phyloP scores from a whole-genome alignment of 2,113 vertebrate species.

The Mormyrus lacerda region DNA sequence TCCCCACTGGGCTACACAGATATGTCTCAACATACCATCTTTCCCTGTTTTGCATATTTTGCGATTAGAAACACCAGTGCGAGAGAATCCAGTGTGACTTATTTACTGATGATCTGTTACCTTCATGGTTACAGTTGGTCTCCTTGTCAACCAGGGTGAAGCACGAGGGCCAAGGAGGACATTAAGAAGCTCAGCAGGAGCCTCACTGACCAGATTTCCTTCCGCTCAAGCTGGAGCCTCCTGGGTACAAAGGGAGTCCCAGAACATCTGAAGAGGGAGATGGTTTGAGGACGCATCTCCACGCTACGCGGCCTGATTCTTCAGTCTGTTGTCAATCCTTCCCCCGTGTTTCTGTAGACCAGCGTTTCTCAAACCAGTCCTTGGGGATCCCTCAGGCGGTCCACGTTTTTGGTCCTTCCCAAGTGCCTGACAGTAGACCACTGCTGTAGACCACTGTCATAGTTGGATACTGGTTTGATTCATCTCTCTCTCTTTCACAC shows the following conservation, averaged over 20 bases:
- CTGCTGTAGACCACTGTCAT: no score
- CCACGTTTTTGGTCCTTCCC: no score
- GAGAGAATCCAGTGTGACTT: no score
- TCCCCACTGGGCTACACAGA: no score
- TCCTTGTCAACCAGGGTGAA: conserved; percentile 43
- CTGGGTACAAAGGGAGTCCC: conserved; percentile 60
- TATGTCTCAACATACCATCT: no score
- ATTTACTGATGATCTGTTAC: background rate
- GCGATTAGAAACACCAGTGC: background rate
- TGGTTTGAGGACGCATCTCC: conserved; percentile 40
- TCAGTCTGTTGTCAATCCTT: background rate
- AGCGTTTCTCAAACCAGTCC: no score
- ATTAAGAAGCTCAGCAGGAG: conserved; percentile 58
- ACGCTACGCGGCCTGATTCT: background rate
- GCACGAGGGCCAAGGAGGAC: conserved; percentile 11
- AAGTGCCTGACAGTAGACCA: no score
- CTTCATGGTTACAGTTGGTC: background rate
- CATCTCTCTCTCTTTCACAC: no score
- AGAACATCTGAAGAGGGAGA: conserved; percentile 51
- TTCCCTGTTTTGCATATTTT: no score
- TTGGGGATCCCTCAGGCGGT: no score
- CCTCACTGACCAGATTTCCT: conserved; percentile 54
- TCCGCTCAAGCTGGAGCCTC: conserved; percentile 65
- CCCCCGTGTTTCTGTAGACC: background rate
- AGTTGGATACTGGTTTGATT: no score